A percentile compares a stretch with the other conserved stretches of the same genome.
phyloP scores from a whole-genome alignment of 2,797 vertebrate genomes.

The Xenentodon cancila region DNA sequence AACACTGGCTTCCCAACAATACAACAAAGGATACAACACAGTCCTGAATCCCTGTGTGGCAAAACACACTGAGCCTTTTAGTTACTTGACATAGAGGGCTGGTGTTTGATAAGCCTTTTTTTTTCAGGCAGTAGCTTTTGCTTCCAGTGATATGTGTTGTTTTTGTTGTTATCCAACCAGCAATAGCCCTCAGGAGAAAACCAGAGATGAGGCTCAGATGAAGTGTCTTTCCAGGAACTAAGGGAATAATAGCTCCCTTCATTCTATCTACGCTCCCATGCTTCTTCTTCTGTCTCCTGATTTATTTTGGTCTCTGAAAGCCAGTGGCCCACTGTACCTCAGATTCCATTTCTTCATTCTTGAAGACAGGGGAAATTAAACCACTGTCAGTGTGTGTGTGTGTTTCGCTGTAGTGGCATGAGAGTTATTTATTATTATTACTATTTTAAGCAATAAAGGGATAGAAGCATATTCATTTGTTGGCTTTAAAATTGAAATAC shows the following conservation, averaged over 20 bases:
- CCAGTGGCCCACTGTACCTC: slow-evolving; percentile 47
- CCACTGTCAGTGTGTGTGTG: slow-evolving; percentile 27
- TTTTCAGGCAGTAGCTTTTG: slow-evolving; percentile 32
- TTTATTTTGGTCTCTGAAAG: slow-evolving; percentile 44
- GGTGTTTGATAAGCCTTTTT: slow-evolving; percentile 47
- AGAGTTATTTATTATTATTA: too few relatives aligned
- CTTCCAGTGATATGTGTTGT: slow-evolving; percentile 61
- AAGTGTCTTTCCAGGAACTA: slow-evolving; percentile 63
- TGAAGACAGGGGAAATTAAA: slow-evolving; percentile 55
- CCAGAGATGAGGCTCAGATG: slow-evolving; percentile 62
- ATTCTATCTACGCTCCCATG: slow-evolving; percentile 40
- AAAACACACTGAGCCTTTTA: slow-evolving; percentile 21
- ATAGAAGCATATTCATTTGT: too few relatives aligned
- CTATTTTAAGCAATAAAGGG: too few relatives aligned
- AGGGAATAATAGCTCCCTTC: slow-evolving; percentile 56
- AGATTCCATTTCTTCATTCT: slow-evolving; percentile 50
- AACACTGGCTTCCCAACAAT: too few relatives aligned
- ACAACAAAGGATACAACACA: slow-evolving; percentile 3
- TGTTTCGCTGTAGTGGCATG: slow-evolving; percentile 8
- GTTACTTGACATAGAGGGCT: slow-evolving; percentile 52
- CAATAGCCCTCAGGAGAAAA: slow-evolving; percentile 66
- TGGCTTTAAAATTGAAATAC: too few relatives aligned
- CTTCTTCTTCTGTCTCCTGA: slow-evolving; percentile 32
- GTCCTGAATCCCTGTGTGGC: slow-evolving; percentile 16
- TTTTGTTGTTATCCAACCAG: slow-evolving; percentile 67